phyloP scores from a whole-genome alignment of 2,113 vertebrate genomes.

The Toxostoma redivivum region DNA sequence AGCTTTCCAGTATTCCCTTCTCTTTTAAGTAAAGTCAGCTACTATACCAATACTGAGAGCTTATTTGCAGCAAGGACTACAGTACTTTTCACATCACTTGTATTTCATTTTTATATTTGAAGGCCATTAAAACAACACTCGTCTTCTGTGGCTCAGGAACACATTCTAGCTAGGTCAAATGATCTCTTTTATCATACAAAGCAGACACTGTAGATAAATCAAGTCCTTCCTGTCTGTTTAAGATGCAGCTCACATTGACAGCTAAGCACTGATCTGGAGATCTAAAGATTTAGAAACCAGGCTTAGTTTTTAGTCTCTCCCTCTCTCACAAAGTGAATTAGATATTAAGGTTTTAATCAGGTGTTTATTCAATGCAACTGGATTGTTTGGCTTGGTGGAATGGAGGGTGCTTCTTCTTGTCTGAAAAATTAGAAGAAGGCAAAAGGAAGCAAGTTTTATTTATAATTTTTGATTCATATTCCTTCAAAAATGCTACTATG shows the following conservation, averaged over 20 bases:
- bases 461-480: not conserved
- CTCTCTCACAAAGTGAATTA: slow-evolving; percentile 28
- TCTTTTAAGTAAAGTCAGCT: not conserved
- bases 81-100: not conserved
- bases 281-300: slow-evolving; percentile 6
- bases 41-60: not conserved
- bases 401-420: not conserved
- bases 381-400: not conserved
- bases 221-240: slow-evolving; percentile 1
- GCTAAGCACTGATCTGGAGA: not conserved
- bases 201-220: slow-evolving; percentile 22
- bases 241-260: slow-evolving; percentile 45
- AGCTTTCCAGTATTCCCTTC: not conserved
- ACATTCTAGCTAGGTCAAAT: slow-evolving; percentile 18
- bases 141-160: not conserved
- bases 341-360: slow-evolving; percentile 12
- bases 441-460: not conserved
- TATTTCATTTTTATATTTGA: not conserved
- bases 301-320: not conserved
- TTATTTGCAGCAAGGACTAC: not conserved
- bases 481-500: not conserved
- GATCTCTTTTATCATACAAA: slow-evolving; percentile 37
- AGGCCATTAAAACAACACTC: slow-evolving; percentile 23
- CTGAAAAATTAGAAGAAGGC: not conserved
- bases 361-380: not conserved